These are phyloP conservation scores for Mugil cephalus DNA, from an alignment of 2,113 vertebrate species.

Conservation along the genomic window DNA sequence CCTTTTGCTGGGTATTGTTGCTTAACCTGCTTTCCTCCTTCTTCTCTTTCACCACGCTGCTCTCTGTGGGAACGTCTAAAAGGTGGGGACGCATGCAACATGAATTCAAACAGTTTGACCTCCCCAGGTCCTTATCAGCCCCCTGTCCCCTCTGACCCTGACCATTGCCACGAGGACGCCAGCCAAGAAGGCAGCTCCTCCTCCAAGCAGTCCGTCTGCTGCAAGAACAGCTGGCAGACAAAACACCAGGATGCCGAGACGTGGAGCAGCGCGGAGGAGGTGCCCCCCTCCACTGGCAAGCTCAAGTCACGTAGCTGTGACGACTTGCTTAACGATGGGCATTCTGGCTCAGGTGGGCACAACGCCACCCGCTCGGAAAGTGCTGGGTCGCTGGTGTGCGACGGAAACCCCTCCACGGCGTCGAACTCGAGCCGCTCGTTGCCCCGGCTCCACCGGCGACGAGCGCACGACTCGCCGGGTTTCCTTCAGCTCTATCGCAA, in stretches of 20 bases:
- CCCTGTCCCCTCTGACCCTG: slow-evolving; percentile 84
- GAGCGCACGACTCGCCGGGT: slow-evolving; percentile 89
- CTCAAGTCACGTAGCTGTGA: slow-evolving; percentile 92
- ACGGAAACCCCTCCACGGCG: slow-evolving; percentile 81
- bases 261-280: slow-evolving; percentile 92
- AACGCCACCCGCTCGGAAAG: slow-evolving; percentile 90
- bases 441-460: slow-evolving; percentile 85
- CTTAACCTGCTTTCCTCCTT: slow-evolving; percentile 92
- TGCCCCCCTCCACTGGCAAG: slow-evolving; percentile 81
- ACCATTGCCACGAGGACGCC: slow-evolving; percentile 82
- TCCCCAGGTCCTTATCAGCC: slow-evolving; percentile 87
- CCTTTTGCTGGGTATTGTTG: slow-evolving; percentile 75
- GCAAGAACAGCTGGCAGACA: slow-evolving; percentile 92
- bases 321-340: slow-evolving; percentile 88
- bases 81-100: slow-evolving; percentile 95
- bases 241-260: slow-evolving; percentile 88
- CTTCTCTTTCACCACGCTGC: slow-evolving; percentile 95
- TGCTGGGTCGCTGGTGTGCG: slow-evolving; percentile 89
- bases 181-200: slow-evolving; percentile 85
- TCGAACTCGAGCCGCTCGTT: slow-evolving; percentile 75
- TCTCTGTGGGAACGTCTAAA: slow-evolving; percentile 85
- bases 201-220: slow-evolving; percentile 87
- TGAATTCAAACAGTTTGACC: slow-evolving; percentile 89
- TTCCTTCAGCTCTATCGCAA: slow-evolving; percentile 95
- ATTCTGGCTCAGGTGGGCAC: slow-evolving; percentile 72